phyloP scores from a whole-genome alignment of 2,888 invertebrate genomes.

The Eupeodes luniger region DNA sequence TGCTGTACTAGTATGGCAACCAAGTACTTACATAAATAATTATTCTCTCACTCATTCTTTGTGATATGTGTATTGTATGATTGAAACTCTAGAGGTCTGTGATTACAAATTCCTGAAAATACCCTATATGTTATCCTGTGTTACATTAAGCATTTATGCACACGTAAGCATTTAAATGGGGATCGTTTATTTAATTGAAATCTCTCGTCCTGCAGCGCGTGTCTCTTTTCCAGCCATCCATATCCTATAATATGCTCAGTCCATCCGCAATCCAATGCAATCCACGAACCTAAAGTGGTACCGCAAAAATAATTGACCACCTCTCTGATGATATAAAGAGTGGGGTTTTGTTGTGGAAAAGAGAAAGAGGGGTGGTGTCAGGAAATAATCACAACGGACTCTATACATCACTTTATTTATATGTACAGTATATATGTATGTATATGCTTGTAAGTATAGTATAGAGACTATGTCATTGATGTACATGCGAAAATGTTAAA shows the following conservation, averaged over 20 bases:
- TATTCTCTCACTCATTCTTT: neutral
- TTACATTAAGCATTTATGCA: constrained; percentile 74
- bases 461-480: neutral
- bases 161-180: constrained; percentile 76
- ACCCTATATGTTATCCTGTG: constrained; percentile 69
- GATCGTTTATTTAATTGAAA: constrained; percentile 77
- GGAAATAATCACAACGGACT: constrained; percentile 56
- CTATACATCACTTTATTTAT: neutral
- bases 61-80: constrained; percentile 27
- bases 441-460: neutral
- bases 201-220: constrained; percentile 58
- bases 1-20: constrained; percentile 5
- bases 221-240: neutral
- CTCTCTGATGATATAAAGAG: constrained; percentile 36
- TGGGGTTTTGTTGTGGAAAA: neutral
- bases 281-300: constrained; percentile 41
- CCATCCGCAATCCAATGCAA: no score
- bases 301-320: constrained; percentile 72
- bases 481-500: constrained; percentile 50
- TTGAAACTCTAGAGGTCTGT: constrained; percentile 60
- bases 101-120: constrained; percentile 75
- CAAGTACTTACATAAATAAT: neutral
- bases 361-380: neutral
- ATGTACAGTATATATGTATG: neutral
- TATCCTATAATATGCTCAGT: no score